phyloP scores from a whole-genome alignment of 37 sponge, comb jelly and placozoan genomes.

The Cladorhizidae sp. region DNA sequence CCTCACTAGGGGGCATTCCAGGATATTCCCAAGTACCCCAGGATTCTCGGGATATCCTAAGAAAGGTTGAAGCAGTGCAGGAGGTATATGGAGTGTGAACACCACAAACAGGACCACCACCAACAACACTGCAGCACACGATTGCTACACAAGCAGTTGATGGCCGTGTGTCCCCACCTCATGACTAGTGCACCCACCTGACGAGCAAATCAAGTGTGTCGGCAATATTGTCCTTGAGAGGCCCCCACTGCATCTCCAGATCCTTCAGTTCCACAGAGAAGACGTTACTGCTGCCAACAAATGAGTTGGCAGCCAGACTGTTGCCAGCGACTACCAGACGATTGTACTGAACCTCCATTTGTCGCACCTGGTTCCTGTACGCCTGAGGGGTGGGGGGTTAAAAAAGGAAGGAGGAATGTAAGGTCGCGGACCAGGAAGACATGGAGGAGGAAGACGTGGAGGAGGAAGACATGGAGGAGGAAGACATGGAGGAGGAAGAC shows the following conservation, averaged over 20 bases:
- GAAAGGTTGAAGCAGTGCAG: no score
- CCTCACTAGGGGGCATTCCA: no score
- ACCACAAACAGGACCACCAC: no score
- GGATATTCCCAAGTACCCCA: no score
- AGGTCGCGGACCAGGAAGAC: neutral
- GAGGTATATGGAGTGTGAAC: no score
- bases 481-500: no score
- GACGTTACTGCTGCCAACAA: neutral
- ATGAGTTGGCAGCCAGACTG: conserved; percentile 6
- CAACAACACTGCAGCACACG: no score
- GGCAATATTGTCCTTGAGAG: conserved; percentile 34
- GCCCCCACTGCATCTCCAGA: conserved; percentile 13
- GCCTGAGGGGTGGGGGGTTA: conserved; percentile 15
- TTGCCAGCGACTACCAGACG: neutral
- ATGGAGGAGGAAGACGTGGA: neutral
- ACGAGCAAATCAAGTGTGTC: conserved; percentile 17
- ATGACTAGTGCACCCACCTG: neutral
- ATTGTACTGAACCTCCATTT: conserved; percentile 41
- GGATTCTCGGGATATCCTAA: no score
- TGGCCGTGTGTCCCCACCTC: neutral
- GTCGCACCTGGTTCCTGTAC: conserved; percentile 19
- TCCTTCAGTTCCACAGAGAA: conserved; percentile 15
- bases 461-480: no score
- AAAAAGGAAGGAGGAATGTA: neutral
- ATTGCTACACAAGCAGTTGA: neutral